Evolutionary conservation across 37 sponge, comb jelly and placozoan genomes (phyloP).

Genomic region (Oscarella lobularis): DNA sequence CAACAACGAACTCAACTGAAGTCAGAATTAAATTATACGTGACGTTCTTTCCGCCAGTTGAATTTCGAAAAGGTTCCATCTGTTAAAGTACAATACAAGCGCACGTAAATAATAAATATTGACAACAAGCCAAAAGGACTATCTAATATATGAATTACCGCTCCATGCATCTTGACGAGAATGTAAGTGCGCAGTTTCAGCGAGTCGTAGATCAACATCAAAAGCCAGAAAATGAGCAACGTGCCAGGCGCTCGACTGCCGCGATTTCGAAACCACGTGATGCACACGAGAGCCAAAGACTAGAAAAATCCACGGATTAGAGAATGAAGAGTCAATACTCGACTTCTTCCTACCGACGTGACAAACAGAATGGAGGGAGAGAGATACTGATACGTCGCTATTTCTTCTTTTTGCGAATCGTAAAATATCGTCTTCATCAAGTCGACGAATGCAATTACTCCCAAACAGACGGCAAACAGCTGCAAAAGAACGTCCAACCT

Average conservation of each 20-base stretch:
- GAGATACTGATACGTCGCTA: neutral
- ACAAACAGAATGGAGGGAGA: too few relatives aligned
- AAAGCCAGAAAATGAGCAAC: neutral
- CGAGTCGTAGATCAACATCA: neutral
- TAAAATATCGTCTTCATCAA: neutral
- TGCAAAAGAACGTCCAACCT: neutral
- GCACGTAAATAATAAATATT: too few relatives aligned
- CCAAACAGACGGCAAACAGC: neutral
- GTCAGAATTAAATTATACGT: too few relatives aligned
- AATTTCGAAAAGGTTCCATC: too few relatives aligned
- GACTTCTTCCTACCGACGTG: too few relatives aligned
- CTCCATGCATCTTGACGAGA: neutral
- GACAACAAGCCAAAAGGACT: too few relatives aligned
- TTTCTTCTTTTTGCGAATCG: neutral
- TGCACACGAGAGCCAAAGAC: neutral
- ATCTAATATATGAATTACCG: too few relatives aligned
- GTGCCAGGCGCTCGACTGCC: neutral
- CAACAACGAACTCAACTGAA: too few relatives aligned
- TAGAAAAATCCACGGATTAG: too few relatives aligned
- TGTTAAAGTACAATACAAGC: too few relatives aligned
- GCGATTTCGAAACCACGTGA: neutral
- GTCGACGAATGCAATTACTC: neutral
- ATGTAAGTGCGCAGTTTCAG: slow-evolving; percentile 10
- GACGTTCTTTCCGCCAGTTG: too few relatives aligned
- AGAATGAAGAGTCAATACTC: too few relatives aligned